These are phyloP conservation scores for Ophiothrix spiculata DNA, from an alignment of 35 echinoderm and acorn worm genomes.

Conservation along the genomic window DNA sequence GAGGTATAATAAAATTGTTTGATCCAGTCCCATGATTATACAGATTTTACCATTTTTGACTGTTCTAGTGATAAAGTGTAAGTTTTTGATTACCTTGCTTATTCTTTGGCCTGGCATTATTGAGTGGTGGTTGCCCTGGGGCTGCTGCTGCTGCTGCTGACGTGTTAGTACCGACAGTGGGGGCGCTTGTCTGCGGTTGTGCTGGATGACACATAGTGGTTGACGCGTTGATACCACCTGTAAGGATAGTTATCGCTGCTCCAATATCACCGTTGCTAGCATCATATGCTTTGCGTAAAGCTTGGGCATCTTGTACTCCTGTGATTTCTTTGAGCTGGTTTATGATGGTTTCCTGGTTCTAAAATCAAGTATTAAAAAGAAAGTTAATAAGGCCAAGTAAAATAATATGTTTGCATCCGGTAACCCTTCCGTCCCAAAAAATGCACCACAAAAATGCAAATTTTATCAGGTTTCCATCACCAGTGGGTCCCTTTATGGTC, in stretches of 20 bases:
- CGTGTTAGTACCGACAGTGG: not conserved
- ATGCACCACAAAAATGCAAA: too few relatives aligned
- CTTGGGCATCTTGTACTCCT: constrained; percentile 61
- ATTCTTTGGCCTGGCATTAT: constrained; percentile 41
- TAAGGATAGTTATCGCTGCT: constrained; percentile 78
- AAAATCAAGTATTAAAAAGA: too few relatives aligned
- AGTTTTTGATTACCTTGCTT: constrained; percentile 46
- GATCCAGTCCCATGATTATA: too few relatives aligned
- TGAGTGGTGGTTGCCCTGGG: not conserved
- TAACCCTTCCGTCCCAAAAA: too few relatives aligned
- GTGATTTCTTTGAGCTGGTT: constrained; percentile 99
- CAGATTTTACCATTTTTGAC: too few relatives aligned
- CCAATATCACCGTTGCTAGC: constrained; percentile 81
- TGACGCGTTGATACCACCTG: constrained; percentile 5
- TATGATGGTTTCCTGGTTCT: constrained; percentile 86
- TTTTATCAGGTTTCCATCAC: too few relatives aligned
- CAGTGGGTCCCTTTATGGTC: too few relatives aligned
- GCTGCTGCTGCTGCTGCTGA: not conserved
- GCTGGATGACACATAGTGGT: not conserved
- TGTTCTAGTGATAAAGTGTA: too few relatives aligned
- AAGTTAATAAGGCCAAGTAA: too few relatives aligned
- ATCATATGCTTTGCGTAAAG: constrained; percentile 67
- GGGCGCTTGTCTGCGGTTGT: not conserved
- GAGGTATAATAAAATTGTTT: too few relatives aligned
- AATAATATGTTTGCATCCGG: too few relatives aligned